Evolutionary conservation across 2,888 invertebrate species (phyloP), one percentile per base, ranked within the genome.

Genomic region (Parasteatoda lunata): DNA sequence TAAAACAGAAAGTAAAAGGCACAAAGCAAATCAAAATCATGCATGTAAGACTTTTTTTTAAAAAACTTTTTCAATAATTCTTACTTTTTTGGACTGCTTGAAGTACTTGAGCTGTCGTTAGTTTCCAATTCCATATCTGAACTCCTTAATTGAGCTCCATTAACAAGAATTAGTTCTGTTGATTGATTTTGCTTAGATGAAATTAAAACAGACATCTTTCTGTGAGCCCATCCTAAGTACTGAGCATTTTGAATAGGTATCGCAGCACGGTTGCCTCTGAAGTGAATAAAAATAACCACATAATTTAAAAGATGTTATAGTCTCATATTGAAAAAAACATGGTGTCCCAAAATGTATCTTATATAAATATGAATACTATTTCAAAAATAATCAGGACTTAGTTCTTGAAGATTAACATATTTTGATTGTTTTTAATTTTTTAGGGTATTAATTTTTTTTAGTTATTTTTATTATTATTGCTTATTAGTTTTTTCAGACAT

Each of bases 161-260:
- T 90, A 9, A 92, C 87, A 82, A 90, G 89, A 51, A 92, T 89
- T 51, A 92, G 84, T 80, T 92, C 91, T 11, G 91, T 90, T 15
- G 79, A 80, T 5, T 84, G 68, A 45, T 90, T 90, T 51, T 90
- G 90, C 54, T 90, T 89, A 11, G 91, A 90, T 0, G 91, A 90
- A 5, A 92, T 90, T 79, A 91, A 92, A 48, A 92, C 91, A 6
- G 91, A 70, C 93, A 93, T 87, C 90, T 91, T 54, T 91, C 90
- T 84, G 91, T 92, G 47, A 91, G 90, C 69, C 90, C 90, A 85
- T 47, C 94, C 94, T 79, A 94, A 91, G 89, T 92, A 93, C 77
- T 92, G 92, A 11, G 92, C 92, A 90, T 92, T 92, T 71, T 90
- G 91, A 54, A 93, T 90, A 71, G 93, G 92, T 30, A 93, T 91